Percentiles rank a stretch among this genome's conserved stretches.
Evolutionary conservation across 2,113 vertebrate genomes (phyloP).

Genomic region (Xenopus laevis): DNA sequence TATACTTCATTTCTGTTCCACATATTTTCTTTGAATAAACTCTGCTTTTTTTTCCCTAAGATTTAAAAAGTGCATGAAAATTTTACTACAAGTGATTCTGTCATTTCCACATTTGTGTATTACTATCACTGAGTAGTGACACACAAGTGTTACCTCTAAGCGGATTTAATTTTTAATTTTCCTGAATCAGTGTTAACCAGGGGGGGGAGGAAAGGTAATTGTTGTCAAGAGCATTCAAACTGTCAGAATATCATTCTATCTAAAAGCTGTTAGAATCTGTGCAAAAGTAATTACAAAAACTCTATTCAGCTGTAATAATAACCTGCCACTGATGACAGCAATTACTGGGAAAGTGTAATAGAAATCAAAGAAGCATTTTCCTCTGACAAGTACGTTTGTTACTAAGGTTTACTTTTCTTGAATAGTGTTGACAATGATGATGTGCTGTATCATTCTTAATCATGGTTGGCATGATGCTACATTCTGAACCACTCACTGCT

Average conservation of each 20-base stretch:
- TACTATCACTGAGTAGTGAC: conserved; percentile 62
- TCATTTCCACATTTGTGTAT: conserved; percentile 65
- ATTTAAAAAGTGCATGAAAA: conserved; percentile 51
- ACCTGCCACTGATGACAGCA: conserved; percentile 81
- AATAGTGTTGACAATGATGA: conserved; percentile 76
- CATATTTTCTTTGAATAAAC: too few species aligned
- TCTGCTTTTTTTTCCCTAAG: conserved; percentile 3
- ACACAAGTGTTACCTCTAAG: conserved; percentile 69
- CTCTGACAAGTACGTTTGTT: conserved; percentile 76
- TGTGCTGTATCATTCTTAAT: conserved; percentile 79
- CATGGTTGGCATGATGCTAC: conserved; percentile 63
- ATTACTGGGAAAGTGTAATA: conserved; percentile 75
- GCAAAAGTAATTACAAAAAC: conserved; percentile 79
- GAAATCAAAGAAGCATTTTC: conserved; percentile 79
- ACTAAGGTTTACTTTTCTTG: conserved; percentile 73
- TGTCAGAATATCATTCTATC: conserved; percentile 79
- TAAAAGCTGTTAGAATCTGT: conserved; percentile 76
- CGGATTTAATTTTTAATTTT: conserved; percentile 76
- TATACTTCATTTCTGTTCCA: too few species aligned
- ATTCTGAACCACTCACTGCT: conserved; percentile 57
- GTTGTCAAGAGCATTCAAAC: conserved; percentile 76
- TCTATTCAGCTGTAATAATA: conserved; percentile 85
- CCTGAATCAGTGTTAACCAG: conserved; percentile 73
- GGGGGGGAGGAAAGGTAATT: conserved; percentile 65
- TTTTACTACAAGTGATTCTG: conserved; percentile 59